These are phyloP conservation scores for Columba guinea DNA, from an alignment of 2,797 vertebrate species.

Conservation along the genomic window DNA sequence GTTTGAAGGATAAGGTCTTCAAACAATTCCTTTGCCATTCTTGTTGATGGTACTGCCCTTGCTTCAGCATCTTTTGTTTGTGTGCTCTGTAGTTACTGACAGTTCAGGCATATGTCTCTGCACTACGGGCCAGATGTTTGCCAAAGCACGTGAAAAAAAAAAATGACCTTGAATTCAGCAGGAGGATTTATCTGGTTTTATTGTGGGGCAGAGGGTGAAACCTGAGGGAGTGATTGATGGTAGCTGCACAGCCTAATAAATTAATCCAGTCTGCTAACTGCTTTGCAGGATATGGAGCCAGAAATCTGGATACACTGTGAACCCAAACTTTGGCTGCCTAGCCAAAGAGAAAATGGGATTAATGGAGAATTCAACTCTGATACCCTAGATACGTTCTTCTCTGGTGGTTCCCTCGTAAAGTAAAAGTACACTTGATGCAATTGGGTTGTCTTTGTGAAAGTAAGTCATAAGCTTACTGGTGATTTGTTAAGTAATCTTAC, in stretches of 20 bases:
- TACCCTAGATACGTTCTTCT: not conserved
- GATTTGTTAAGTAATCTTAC: not conserved
- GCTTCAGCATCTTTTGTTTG: not conserved
- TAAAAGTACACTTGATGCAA: not conserved
- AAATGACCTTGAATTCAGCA: not conserved
- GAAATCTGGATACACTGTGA: not conserved
- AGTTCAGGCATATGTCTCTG: not conserved
- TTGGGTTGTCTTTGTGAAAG: not conserved
- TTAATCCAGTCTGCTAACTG: not conserved
- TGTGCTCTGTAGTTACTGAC: not conserved
- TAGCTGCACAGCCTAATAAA: not conserved
- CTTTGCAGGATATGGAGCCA: not conserved
- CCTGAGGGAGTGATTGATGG: not conserved
- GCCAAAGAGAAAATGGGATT: not conserved
- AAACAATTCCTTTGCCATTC: not conserved
- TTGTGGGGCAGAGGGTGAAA: not conserved
- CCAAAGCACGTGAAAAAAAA: not conserved
- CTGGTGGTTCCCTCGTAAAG: not conserved
- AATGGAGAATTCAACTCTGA: not conserved
- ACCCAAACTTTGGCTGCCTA: not conserved
- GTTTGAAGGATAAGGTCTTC: not conserved
- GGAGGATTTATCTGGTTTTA: not conserved
- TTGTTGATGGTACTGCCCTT: not conserved
- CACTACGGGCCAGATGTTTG: not conserved
- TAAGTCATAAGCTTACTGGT: not conserved